Conservation (phyloP, 2,113 vertebrate genomes). For the Sinocyclocheilus anophthalmus region DNA sequence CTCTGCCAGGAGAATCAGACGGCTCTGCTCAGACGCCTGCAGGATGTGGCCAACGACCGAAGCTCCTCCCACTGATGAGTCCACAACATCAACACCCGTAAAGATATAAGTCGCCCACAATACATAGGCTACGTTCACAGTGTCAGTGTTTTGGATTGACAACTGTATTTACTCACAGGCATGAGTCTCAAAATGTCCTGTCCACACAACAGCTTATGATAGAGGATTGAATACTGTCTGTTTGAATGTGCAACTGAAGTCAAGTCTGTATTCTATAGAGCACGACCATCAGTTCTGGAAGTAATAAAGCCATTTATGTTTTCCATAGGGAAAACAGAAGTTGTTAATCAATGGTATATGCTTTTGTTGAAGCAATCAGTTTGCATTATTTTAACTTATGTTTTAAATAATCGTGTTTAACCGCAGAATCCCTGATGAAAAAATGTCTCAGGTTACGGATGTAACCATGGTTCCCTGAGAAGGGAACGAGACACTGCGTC, state of each 20-base stretch:
- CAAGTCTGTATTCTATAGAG: not conserved
- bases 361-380: not conserved
- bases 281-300: not conserved
- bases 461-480: too few relatives aligned
- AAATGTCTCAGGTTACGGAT: not conserved
- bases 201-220: not conserved
- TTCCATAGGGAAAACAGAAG: too few relatives aligned
- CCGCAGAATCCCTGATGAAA: not conserved
- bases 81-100: not conserved
- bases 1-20: conserved; percentile 89
- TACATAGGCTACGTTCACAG: not conserved
- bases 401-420: not conserved
- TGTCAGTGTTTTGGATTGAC: too few relatives aligned
- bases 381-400: not conserved
- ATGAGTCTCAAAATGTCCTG: not conserved
- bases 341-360: not conserved
- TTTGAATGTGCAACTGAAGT: not conserved
- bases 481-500: too few relatives aligned
- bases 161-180: not conserved
- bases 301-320: too few relatives aligned
- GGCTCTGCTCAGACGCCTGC: conserved; percentile 83
- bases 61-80: conserved; percentile 82
- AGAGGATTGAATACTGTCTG: not conserved
- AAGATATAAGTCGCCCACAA: not conserved
- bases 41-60: conserved; percentile 91